A percentile compares a stretch with the other conserved stretches of the same genome.
phyloP scores from a whole-genome alignment of 2,888 invertebrate genomes.

The Eristalis pertinax region DNA sequence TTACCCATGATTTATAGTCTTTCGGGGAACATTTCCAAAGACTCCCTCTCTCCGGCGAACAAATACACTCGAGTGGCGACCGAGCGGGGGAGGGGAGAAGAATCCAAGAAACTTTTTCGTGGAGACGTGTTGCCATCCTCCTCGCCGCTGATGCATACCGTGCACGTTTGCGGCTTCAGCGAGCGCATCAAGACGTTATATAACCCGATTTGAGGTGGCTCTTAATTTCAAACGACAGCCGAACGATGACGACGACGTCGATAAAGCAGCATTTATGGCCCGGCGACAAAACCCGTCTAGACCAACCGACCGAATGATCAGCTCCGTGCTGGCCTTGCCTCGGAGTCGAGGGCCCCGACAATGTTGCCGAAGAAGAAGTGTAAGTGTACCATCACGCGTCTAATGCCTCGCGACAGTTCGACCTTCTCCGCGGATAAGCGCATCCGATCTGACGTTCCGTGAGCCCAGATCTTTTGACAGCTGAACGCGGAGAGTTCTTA shows the following conservation, averaged over 20 bases:
- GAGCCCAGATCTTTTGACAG: slow-evolving; percentile 24
- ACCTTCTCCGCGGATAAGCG: slow-evolving; percentile 25
- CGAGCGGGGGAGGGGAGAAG: too few species aligned
- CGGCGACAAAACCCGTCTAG: slow-evolving; percentile 44
- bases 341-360: not conserved
- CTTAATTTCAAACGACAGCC: slow-evolving; percentile 26
- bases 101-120: not conserved
- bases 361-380: slow-evolving; percentile 4
- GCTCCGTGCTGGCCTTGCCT: not conserved
- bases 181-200: not conserved
- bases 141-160: not conserved
- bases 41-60: slow-evolving; percentile 4
- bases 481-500: not conserved
- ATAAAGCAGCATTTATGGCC: slow-evolving; percentile 19
- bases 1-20: slow-evolving; percentile 55
- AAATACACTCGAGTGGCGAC: not conserved
- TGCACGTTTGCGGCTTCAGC: not conserved
- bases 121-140: not conserved
- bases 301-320: not conserved
- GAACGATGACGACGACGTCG: not conserved
- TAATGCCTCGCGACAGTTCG: slow-evolving; percentile 20
- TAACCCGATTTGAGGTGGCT: slow-evolving; percentile 5
- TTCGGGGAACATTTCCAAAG: slow-evolving; percentile 38
- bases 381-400: slow-evolving; percentile 12
- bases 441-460: slow-evolving; percentile 26